Percentiles rank a stretch among this genome's conserved stretches.
Evolutionary conservation across 2,888 invertebrate genomes (phyloP).

Genomic region (Lottia scabra): DNA sequence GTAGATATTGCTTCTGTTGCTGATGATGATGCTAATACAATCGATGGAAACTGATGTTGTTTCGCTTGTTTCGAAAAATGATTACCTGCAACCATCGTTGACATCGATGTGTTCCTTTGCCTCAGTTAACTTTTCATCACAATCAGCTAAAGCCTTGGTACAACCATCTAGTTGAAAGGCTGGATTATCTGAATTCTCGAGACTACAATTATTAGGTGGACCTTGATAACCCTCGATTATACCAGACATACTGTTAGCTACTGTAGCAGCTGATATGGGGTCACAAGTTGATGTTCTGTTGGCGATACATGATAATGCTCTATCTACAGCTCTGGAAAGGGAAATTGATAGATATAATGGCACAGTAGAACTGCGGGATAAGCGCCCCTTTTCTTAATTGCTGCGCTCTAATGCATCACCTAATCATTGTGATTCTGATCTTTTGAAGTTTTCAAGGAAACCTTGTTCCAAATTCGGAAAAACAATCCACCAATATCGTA

Average conservation of each 20-base stretch:
- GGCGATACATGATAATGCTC: neutral
- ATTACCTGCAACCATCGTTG: neutral
- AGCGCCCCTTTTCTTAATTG: no score
- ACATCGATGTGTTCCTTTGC: neutral
- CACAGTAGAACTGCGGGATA: no score
- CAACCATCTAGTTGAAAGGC: neutral
- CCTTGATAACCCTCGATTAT: neutral
- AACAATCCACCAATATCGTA: no score
- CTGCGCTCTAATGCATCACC: no score
- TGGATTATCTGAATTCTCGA: neutral
- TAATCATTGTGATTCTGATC: no score
- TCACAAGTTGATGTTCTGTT: neutral
- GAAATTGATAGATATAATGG: neutral
- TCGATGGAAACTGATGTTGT: no score
- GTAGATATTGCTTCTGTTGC: no score
- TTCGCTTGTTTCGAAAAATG: no score
- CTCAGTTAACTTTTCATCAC: neutral
- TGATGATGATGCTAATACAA: no score
- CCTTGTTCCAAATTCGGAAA: no score
- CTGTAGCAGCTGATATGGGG: neutral
- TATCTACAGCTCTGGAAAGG: neutral
- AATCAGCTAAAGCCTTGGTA: neutral
- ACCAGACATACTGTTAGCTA: neutral
- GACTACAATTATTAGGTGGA: neutral
- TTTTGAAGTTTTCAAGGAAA: no score